phyloP scores from a whole-genome alignment of 2,113 vertebrate species.

The Sphyrna mokarran region DNA sequence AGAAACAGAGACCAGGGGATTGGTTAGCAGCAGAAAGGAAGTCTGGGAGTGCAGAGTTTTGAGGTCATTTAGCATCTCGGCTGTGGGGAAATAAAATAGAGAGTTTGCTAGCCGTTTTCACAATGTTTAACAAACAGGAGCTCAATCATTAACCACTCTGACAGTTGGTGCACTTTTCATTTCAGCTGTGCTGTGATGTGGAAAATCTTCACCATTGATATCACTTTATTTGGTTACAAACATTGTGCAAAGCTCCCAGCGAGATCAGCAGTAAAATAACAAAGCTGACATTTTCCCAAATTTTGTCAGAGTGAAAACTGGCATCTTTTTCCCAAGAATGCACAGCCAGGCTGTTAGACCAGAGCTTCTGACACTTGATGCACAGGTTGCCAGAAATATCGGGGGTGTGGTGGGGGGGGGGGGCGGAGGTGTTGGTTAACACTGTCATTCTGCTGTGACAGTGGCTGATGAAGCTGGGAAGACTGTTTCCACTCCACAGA shows the following conservation, averaged over 20 bases:
- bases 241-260: not conserved
- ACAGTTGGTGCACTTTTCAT: not conserved
- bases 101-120: not conserved
- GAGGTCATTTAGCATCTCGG: not conserved
- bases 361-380: no score
- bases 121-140: constrained; percentile 20
- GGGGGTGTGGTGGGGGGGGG: no score
- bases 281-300: not conserved
- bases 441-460: no score
- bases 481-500: no score
- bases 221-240: not conserved
- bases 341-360: no score
- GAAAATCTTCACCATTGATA: not conserved
- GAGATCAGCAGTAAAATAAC: not conserved
- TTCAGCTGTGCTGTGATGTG: constrained; percentile 10
- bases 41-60: no score
- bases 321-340: no score
- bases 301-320: no score
- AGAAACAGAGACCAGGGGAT: not conserved
- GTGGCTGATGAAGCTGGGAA: no score
- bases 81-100: not conserved
- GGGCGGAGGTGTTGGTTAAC: no score
- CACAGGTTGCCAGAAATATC: no score
- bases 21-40: not conserved
- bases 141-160: not conserved